Evolutionary conservation across 2,888 invertebrate species (phyloP), one percentile per base, ranked within the genome.

Genomic region (Chydorus sphaericus): DNA sequence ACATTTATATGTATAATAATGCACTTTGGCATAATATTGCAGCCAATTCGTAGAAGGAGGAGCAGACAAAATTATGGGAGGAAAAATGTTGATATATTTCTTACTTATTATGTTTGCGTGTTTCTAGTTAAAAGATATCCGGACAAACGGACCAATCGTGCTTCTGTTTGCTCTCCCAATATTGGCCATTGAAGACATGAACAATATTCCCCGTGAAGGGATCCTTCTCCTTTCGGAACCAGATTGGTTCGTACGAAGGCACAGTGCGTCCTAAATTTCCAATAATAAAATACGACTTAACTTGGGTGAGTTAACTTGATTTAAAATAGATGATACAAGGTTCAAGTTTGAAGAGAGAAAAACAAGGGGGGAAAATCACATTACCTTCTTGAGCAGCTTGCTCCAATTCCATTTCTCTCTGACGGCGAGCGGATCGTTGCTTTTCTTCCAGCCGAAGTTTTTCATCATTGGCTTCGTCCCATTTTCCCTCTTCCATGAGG

Each of bases 361-460:
- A 11, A 3, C 23, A 20, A 6, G 4, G 49, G 16, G 28, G 3
- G 4, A 14, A 14, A 23, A 16, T 18, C 38, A 16, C 5, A 58
- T 57, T 59, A 72, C 74, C 73, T 65, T 72, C 69, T 39, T 67
- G 64, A 58, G 73, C 69, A 10, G 74, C 73, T 57, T 65, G 62
- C 71, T 91, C 91, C 0, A 85, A 83, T 61, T 82, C 83, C 2
- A 80, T 74, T 70, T 97, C 97, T 23, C 85, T 77, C 63, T 76
- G 70, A 60, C 90, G 77, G 54, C 97, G 75, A 60, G 76, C 80
- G 7, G 79, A 75, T 61, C 98, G 78, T 73, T 98, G 98, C 71
- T 96, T 96, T 70, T 98, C 97, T 71, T 98, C 98, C 28, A 98
- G 76, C 58, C 79, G 75, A 30, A 88, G 70, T 69, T 91, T 90